Base-by-base conservation (phyloP, 2,113 vertebrate genomes). In the Balaenoptera acutorostrata region DNA sequence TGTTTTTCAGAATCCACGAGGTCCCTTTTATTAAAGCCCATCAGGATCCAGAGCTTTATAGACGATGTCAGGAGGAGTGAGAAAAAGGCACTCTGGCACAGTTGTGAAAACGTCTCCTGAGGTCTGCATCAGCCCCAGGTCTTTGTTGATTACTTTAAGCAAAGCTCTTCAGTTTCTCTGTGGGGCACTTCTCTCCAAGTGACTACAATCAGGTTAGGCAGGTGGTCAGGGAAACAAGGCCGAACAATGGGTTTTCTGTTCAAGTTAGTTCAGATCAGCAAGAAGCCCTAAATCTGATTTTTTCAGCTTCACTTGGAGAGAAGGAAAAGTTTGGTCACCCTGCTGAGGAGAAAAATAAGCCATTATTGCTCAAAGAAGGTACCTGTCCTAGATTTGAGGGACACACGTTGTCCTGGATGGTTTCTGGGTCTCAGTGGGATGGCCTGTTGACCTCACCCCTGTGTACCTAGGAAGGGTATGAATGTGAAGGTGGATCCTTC, bases 351-450 rank as follows among this genome's bases (percentile, higher is more conserved):
- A 64, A 97, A 97, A 97, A 85, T 83, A 81, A 85, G 88, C 36
- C 68, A 78, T 96, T 96, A 39, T 83, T 6, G 23, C 63, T 77
- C 11, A 57, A 59, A 94, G 81, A 78, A 93, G 77, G 85, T 27
- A 31, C 88, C 82, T 96, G 97, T 66, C 97, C 97, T 86, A 97
- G 85, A 97, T 98, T 93, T 52, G 46, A 83, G 20, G 55, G 91
- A 39, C 0, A 31, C 23, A 2, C 12, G 10, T 63, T 90, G 12
- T 88, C 27, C 55, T 61, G 75, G 69, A 23, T 49, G 91, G 88
- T 85, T 95, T 93, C 39, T 81, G 14, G 94, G 59, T 57, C 66
- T 93, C 77, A 11, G 77, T 49, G 81, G 69, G 57, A 29, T 68
- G 77, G 59, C 21, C 29, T 59, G 13, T 23, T 64, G 93, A 57